Conservation (phyloP, 2,113 vertebrate species). For the Epinephelus fuscoguttatus region DNA sequence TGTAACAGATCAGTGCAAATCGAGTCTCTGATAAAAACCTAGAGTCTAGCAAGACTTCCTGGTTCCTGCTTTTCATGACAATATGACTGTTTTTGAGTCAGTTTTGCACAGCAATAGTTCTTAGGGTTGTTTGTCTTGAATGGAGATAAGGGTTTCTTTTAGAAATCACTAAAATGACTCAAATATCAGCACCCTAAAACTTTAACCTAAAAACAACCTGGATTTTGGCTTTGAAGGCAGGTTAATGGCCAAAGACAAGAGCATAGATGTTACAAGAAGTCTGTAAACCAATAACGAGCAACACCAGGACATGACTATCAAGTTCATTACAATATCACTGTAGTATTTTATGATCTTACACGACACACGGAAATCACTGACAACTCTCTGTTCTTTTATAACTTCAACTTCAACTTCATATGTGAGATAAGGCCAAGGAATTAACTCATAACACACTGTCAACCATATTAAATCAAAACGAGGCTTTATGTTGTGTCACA, state of each 20-base stretch:
- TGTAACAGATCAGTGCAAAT: too few relatives aligned
- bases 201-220: background rate
- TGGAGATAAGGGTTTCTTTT: background rate
- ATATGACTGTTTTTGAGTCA: too few relatives aligned
- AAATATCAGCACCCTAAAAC: background rate
- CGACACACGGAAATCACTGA: background rate
- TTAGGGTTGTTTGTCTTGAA: background rate
- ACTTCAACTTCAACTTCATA: background rate
- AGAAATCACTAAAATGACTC: background rate
- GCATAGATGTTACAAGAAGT: background rate
- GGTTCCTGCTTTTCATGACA: too few relatives aligned
- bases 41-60: too few relatives aligned
- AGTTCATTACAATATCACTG: background rate
- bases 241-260: too few relatives aligned
- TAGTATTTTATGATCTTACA: background rate
- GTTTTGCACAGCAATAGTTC: too few relatives aligned
- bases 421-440: slow-evolving; percentile 29
- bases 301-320: background rate
- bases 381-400: background rate
- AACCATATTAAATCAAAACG: background rate
- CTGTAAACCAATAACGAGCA: background rate
- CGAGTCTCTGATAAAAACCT: too few relatives aligned
- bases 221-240: background rate
- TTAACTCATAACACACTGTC: slow-evolving; percentile 13
- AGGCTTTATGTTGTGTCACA: background rate